Base-by-base conservation (phyloP, 2,888 invertebrate genomes). In the Sinelater perroti region DNA sequence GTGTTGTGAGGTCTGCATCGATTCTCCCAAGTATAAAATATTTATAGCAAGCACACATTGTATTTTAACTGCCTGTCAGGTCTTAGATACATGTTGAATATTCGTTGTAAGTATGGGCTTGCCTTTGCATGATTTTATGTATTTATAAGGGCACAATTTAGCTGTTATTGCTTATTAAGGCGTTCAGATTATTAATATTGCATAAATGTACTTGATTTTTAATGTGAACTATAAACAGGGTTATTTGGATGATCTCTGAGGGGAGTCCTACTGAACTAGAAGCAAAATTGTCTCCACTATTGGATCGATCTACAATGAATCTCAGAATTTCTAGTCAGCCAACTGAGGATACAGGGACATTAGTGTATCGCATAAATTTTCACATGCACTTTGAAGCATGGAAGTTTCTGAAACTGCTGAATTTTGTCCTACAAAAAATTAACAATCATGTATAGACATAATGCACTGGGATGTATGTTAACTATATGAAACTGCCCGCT, bases 271-370 rank as follows among this genome's bases (percentile, higher is more conserved):
- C n/a, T n/a, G n/a, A n/a, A n/a, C n/a, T n/a, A n/a, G n/a, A n/a
- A n/a, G n/a, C n/a, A n/a, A n/a, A n/a, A n/a, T n/a, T n/a, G n/a
- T n/a, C n/a, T n/a, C n/a, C n/a, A n/a, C n/a, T n/a, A n/a, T n/a
- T n/a, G n/a, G n/a, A n/a, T n/a, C n/a, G n/a, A n/a, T n/a, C n/a
- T n/a, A n/a, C n/a, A n/a, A 26, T 14, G 10, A 44, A 44, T 44
- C 44, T 44, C 44, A 44, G 44, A 26, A 44, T 44, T 28, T 44
- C 28, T 44, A 44, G 44, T 44, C 44, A 24, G 5, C 13, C 14
- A 24, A 40, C 40, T 40, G 14, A 13, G 21, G 11, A 17, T 44
- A 28, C 44, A 44, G 44, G 28, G 28, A 44, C 28, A 13, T 38
- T 24, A 40, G 10, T 13, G 18, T 40, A 24, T 40, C 13, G 40